Base-by-base conservation (phyloP, 2,113 vertebrate genomes). In the Calyptomena viridis region DNA sequence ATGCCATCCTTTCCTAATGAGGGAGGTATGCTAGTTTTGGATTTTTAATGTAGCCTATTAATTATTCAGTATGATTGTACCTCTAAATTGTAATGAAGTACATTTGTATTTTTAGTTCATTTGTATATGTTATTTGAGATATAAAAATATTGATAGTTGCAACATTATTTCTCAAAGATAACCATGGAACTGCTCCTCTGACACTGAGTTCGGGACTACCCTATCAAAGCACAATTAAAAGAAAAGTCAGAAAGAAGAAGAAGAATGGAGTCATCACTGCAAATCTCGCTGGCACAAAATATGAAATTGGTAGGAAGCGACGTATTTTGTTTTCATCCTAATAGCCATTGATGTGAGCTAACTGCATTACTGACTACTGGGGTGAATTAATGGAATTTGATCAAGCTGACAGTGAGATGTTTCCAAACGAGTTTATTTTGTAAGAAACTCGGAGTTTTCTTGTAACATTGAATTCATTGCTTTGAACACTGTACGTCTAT, bases 1-100 rank as follows among this genome's bases (percentile, higher is more conserved):
- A 99, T 99, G 99, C 99, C 99, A 95, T 99, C 99, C 93, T 98
- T 98, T 98, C 99, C 98, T 93, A 98, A 98, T 93, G 99, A 99
- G 94, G 98, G 98, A 98, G 99, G 99, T 99, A 98, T 97, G 98
- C 84, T 58, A 63, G 12, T 80, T 62, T 90, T 81, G 39, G 62
- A 53, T 89, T 85, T 94, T 92, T 77, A 80, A 56, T 75, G 53
- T 74, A 55, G 6, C 30, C 37, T 60, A 14, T 64, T 60, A 81
- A 30, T 60, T 71, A 67, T 56, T 86, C 8, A 33, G 4, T 73
- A 12, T 67, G 6, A n/a, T 79, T 79, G 49, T 94, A 50, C 40
- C 19, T 60, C 35, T 69, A 40, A 82, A 9, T 62, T 76, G 28
- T 20, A 20, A 28, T 21, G 8, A 66, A 76, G 21, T 53, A 33